A percentile compares a stretch with the other conserved stretches of the same genome.
phyloP scores from a whole-genome alignment of 2,888 invertebrate species.

The Clepsis dumicolana region DNA sequence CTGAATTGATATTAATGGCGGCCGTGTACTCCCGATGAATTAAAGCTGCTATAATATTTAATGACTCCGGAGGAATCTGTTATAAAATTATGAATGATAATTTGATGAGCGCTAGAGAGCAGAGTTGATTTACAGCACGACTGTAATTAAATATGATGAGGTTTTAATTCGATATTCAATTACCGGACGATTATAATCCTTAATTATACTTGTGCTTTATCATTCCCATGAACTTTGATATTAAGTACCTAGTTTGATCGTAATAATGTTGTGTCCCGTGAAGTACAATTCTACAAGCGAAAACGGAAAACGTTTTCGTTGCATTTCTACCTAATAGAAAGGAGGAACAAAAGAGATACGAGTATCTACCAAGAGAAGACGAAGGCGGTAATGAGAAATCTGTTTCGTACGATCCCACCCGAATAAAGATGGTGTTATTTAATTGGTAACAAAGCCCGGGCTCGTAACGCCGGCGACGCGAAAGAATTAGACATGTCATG shows the following conservation, averaged over 20 bases:
- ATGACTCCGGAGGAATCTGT: constrained; percentile 31
- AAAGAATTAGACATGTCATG: constrained; percentile 57
- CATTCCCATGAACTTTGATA: constrained; percentile 18
- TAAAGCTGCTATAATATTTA: constrained; percentile 44
- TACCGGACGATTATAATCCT: constrained; percentile 20
- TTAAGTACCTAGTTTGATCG: neutral
- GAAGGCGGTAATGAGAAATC: constrained; percentile 1
- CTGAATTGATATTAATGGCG: constrained; percentile 60
- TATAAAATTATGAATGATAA: constrained; percentile 37
- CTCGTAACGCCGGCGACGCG: constrained; percentile 34
- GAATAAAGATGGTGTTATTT: constrained; percentile 22
- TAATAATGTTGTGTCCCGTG: neutral
- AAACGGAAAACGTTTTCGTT: neutral
- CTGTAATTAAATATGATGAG: constrained; percentile 41
- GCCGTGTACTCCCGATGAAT: constrained; percentile 49
- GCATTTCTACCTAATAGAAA: neutral
- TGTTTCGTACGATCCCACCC: neutral
- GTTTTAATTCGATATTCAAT: constrained; percentile 36
- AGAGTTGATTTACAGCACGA: constrained; percentile 34
- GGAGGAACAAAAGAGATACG: neutral
- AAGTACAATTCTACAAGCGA: neutral
- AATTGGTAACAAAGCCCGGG: constrained; percentile 23
- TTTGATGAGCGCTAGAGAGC: constrained; percentile 30
- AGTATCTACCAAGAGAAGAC: neutral
- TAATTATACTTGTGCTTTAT: constrained; percentile 18